Evolutionary conservation across 2,797 vertebrate species (phyloP), one percentile per base, ranked within the genome.

Genomic region (Cuniculus paca): DNA sequence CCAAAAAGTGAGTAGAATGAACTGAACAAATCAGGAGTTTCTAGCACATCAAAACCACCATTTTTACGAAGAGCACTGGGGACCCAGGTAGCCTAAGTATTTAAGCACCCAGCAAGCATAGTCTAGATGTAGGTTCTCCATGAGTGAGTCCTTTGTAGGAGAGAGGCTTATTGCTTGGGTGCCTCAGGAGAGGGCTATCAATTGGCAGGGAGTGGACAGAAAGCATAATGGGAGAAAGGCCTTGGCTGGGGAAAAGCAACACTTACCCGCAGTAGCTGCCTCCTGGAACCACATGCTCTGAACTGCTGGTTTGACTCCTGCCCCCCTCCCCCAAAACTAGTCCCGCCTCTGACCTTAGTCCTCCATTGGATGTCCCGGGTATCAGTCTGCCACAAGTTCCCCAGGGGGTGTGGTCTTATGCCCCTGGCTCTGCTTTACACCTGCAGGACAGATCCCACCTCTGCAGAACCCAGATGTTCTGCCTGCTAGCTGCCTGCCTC

Each of bases 261-360:
- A 98, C 96, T 98, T 82, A 97, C 97, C 96, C 0, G 58, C 50
- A 83, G 91, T 83, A 88, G 97, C 92, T 95, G 96, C 97, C 95
- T 98, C 94, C 88, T 88, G 79, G 95, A 74, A 97, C 96, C 90
- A 26, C 94, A 95, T 95, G 97, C 80, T 97, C 94, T 97, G 89
- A 96, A 85, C 80, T 93, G 94, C 94, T 90, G 82, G 52, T 95
- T 68, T 91, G 93, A 91, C 65, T 94, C 68, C 87, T 93, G 72
- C n/a, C 14, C 12, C 34, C 91, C 91, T 50, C 72, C 42, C 26
- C 34, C n/a, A 14, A 22, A 36, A 68, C 90, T 96, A 96, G 95
- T 95, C 72, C 95, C 96, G 87, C 98, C 98, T 86, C 97, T 61
- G 70, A 45, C 88, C 70, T 96, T 94, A 92, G 82, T 80, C 94